Evolutionary conservation across 2,888 invertebrate genomes (phyloP).

Genomic region (Homarus gammarus): DNA sequence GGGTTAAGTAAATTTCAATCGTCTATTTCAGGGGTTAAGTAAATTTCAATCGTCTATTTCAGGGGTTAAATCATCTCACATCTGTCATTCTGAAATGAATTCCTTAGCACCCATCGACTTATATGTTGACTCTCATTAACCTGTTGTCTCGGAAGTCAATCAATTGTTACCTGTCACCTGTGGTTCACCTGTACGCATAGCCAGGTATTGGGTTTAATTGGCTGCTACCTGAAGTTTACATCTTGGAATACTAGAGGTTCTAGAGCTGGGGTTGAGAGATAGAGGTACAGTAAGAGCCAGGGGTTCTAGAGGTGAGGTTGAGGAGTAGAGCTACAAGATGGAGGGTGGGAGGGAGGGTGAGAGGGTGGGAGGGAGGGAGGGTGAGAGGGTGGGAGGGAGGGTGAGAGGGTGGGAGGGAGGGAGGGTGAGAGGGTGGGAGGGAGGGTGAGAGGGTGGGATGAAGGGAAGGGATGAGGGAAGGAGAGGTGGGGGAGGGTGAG

Average conservation of each 20-base stretch:
- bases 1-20: too few relatives aligned
- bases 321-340: background rate
- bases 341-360: background rate
- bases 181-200: too few relatives aligned
- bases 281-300: background rate
- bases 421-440: background rate
- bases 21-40: too few relatives aligned
- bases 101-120: too few relatives aligned
- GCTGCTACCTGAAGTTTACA: background rate
- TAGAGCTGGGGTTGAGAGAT: background rate
- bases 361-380: background rate
- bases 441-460: background rate
- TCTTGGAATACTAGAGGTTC: too few relatives aligned
- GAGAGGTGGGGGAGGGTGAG: background rate
- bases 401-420: background rate
- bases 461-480: background rate
- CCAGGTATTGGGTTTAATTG: background rate
- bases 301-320: conserved; percentile 5
- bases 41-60: too few relatives aligned
- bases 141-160: too few relatives aligned
- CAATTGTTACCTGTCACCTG: too few relatives aligned
- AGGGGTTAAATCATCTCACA: too few relatives aligned
- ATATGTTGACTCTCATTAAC: too few relatives aligned
- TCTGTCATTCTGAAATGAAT: too few relatives aligned
- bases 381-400: background rate